phyloP scores from a whole-genome alignment of 2,113 vertebrate species.

The Ciconia boyciana region DNA sequence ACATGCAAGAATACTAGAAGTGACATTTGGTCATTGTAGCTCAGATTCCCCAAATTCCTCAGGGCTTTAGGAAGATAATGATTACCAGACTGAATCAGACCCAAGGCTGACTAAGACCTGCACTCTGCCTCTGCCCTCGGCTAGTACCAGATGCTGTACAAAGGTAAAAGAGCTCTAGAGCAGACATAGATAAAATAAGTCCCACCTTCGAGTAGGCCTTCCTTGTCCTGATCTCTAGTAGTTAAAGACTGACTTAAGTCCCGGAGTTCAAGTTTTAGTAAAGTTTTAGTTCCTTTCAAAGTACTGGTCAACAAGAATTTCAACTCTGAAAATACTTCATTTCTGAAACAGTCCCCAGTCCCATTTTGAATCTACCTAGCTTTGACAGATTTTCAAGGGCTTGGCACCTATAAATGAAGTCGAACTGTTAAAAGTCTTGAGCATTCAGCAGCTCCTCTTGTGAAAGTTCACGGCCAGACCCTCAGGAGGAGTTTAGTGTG shows the following conservation, averaged over 20 bases:
- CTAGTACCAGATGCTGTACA: neutral
- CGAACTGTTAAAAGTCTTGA: neutral
- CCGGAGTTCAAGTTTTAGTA: neutral
- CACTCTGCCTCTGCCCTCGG: neutral
- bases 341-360: neutral
- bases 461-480: neutral
- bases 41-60: neutral
- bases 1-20: neutral
- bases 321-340: neutral
- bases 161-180: neutral
- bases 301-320: neutral
- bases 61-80: neutral
- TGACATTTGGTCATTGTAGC: neutral
- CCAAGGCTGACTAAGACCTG: neutral
- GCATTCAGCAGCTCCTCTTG: neutral
- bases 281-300: neutral
- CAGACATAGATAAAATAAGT: neutral
- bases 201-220: neutral
- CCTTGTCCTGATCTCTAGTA: neutral
- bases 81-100: neutral
- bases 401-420: neutral
- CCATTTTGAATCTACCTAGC: neutral
- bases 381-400: neutral
- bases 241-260: neutral
- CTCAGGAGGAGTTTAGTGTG: neutral